Percentiles rank a stretch among this genome's conserved stretches.
Conservation (phyloP, 2,888 invertebrate species). For the Osedax fenrisi region DNA sequence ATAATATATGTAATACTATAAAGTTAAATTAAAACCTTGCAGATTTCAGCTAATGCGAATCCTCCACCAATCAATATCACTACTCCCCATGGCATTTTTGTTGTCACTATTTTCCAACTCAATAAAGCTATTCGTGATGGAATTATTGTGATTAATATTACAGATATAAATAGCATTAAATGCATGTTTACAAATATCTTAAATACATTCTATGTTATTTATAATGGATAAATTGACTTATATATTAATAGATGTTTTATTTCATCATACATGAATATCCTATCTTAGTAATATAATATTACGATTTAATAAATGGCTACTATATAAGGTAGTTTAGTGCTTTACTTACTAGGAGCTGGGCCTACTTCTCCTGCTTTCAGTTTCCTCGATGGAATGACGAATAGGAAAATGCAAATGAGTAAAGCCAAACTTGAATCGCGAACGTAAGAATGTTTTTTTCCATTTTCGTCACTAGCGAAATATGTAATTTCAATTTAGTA, state of each 20-base stretch:
- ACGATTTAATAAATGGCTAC: not conserved
- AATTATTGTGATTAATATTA: no score
- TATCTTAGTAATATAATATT: no score
- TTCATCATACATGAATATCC: no score
- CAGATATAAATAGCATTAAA: no score
- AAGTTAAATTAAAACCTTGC: slow-evolving; percentile 53
- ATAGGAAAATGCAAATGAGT: not conserved
- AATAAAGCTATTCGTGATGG: slow-evolving; percentile 30
- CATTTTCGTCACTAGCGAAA: not conserved
- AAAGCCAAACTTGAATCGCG: not conserved
- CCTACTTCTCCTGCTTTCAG: not conserved
- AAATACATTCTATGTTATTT: no score
- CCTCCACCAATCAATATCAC: slow-evolving; percentile 76
- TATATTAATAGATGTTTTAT: no score
- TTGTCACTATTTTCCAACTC: slow-evolving; percentile 69
- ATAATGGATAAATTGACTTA: no score
- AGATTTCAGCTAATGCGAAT: slow-evolving; percentile 77
- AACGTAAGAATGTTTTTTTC: not conserved
- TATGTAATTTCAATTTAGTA: not conserved
- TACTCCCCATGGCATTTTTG: slow-evolving; percentile 79
- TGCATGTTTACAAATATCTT: no score
- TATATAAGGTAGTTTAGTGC: not conserved
- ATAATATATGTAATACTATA: no score
- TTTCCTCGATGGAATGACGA: not conserved
- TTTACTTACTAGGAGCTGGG: not conserved